Base-by-base conservation (phyloP, 2,113 vertebrate genomes). In the Hemiscyllium ocellatum region DNA sequence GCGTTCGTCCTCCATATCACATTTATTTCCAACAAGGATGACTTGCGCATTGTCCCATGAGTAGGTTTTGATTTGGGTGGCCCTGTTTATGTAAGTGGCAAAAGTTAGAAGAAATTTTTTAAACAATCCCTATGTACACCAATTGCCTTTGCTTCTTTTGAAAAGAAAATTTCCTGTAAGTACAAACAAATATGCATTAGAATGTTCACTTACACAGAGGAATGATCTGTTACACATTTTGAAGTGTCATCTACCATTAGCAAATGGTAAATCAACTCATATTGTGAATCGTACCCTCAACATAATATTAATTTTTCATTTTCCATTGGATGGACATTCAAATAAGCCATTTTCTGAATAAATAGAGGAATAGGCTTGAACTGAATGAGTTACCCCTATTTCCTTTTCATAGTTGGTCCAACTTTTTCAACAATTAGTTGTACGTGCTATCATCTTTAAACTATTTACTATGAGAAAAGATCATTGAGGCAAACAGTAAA, bases 1-100 rank as follows among this genome's bases (percentile, higher is more conserved):
- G 96, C 99, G 97, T 96, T 99, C 99, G 96, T 99, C 99, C 95
- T 99, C 99, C 99, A 99, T 98, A 97, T 99, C 99, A 96, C 99
- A 99, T 96, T 99, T 99, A 97, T 99, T 99, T 68, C 99, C 99
- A 19, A 99, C 99, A 97, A 99, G 98, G 97, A 99, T 99, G 87
- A 99, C 99, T 96, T 99, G 99, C 6, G 99, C 99, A 2, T 99
- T 99, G 97, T 99, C 99, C 99, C 99, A 99, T 4, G 99, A 99
- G 96, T 99, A 99, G 2, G 99, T 99, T 97, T 99, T 99, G 96
- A 99, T 99, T 97, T 99, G 99, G 47, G 99, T 99, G 56, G 99
- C 99, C 99, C 99, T 99, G 96, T 65, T 76, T 96, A 96, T 95
- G 68, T 96, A 95, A 52, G 96, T n/a, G 96, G 87, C 96, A 24